phyloP scores from a whole-genome alignment of 1,140 invertebrate species.

The Drosophila pruinosa region DNA sequence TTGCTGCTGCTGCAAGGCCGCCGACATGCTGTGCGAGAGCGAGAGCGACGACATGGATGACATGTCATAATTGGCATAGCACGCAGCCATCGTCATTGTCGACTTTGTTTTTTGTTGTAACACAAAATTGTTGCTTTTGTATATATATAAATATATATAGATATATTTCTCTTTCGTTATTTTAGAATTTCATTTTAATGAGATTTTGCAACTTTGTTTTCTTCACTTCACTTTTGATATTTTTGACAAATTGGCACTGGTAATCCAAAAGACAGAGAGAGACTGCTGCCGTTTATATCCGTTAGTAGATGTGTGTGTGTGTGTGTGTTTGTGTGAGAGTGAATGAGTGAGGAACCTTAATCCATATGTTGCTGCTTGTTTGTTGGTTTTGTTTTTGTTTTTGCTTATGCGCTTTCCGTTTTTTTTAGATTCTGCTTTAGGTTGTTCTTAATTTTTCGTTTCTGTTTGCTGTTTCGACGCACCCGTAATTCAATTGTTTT shows the following conservation, averaged over 20 bases:
- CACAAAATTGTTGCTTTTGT: slow-evolving; percentile 53
- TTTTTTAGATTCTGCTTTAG: no score
- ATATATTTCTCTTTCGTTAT: slow-evolving; percentile 30
- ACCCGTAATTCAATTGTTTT: slow-evolving; percentile 72
- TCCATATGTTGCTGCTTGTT: slow-evolving; percentile 65
- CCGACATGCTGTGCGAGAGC: slow-evolving; percentile 65
- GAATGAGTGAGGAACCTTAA: slow-evolving; percentile 72
- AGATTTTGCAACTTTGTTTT: slow-evolving; percentile 52
- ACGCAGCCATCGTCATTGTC: slow-evolving; percentile 82
- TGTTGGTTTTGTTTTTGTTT: slow-evolving; percentile 36
- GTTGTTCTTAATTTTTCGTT: slow-evolving; percentile 11
- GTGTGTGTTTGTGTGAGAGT: slow-evolving; percentile 29
- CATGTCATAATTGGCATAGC: slow-evolving; percentile 82
- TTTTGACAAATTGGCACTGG: slow-evolving; percentile 70
- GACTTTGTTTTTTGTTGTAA: slow-evolving; percentile 40
- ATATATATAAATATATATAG: slow-evolving; percentile 15
- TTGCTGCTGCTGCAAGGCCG: slow-evolving; percentile 50
- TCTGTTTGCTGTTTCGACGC: slow-evolving; percentile 29
- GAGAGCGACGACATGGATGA: slow-evolving; percentile 73
- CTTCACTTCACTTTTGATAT: slow-evolving; percentile 32
- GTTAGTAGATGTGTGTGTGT: slow-evolving; percentile 33
- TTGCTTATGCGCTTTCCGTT: no score
- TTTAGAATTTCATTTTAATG: slow-evolving; percentile 60
- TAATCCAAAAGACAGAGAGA: slow-evolving; percentile 67
- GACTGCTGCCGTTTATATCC: slow-evolving; percentile 69